phyloP scores from a whole-genome alignment of 1,140 invertebrate genomes.

The Pectinophora gossypiella region DNA sequence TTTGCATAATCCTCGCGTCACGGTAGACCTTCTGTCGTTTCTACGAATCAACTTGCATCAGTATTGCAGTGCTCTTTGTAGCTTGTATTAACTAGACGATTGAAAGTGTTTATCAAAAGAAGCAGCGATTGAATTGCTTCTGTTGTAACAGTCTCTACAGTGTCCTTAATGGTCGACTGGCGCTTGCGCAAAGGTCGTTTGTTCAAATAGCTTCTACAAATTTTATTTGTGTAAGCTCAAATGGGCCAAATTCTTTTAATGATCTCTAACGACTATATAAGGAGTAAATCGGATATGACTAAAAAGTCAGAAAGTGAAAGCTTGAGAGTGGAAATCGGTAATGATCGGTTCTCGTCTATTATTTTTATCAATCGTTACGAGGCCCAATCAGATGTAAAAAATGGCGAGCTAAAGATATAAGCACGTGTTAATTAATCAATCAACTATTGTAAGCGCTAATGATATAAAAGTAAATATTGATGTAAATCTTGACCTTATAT shows the following conservation, averaged over 20 bases:
- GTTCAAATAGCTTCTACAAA: slow-evolving; percentile 34
- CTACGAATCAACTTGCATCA: slow-evolving; percentile 10
- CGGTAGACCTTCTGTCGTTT: slow-evolving; percentile 15
- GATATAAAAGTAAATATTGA: no score
- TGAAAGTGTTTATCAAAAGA: slow-evolving; percentile 12
- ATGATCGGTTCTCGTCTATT: slow-evolving; percentile 11
- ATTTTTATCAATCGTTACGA: slow-evolving; percentile 13
- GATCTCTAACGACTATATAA: slow-evolving; percentile 10
- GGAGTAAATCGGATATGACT: slow-evolving; percentile 10
- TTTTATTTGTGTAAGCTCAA: slow-evolving; percentile 23
- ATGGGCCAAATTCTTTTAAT: slow-evolving; percentile 13
- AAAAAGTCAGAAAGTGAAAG: slow-evolving; percentile 31
- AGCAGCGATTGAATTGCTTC: slow-evolving; percentile 22
- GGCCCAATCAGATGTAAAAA: slow-evolving; percentile 7
- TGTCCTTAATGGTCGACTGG: slow-evolving; percentile 50
- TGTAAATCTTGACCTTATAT: no score
- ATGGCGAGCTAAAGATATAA: no score
- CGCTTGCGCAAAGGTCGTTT: slow-evolving; percentile 48
- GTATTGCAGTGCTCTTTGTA: slow-evolving; percentile 13
- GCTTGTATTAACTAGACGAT: slow-evolving; percentile 10
- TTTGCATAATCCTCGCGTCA: slow-evolving; percentile 20
- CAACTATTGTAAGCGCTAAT: no score
- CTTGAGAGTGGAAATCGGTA: slow-evolving; percentile 20
- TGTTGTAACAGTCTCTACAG: slow-evolving; percentile 37
- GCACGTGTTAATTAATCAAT: no score